phyloP scores from a whole-genome alignment of 2,888 invertebrate species.

The Aricia artaxerxes region DNA sequence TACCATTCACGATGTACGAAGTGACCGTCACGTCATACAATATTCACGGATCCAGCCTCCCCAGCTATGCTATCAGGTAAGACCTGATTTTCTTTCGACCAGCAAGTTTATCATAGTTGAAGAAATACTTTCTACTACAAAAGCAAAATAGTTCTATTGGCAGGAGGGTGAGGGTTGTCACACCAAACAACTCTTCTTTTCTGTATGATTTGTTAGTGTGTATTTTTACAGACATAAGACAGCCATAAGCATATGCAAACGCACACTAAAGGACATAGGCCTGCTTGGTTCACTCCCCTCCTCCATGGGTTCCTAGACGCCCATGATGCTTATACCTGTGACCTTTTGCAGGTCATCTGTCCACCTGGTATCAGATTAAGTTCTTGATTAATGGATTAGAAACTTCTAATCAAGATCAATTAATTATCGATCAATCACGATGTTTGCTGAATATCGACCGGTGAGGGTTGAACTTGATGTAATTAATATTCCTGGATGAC shows the following conservation, averaged over 20 bases:
- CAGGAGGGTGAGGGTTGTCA: too few relatives aligned
- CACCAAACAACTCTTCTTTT: too few relatives aligned
- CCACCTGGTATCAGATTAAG: background rate
- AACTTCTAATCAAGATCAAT: background rate
- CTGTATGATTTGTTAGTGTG: too few relatives aligned
- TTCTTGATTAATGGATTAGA: background rate
- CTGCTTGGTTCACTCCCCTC: too few relatives aligned
- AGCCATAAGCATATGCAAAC: too few relatives aligned
- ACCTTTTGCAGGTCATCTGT: background rate
- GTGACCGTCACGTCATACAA: conserved; percentile 87
- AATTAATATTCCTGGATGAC: conserved; percentile 15
- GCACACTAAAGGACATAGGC: too few relatives aligned
- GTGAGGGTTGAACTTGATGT: background rate
- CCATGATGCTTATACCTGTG: background rate
- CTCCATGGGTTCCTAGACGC: too few relatives aligned
- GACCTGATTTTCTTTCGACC: too few relatives aligned
- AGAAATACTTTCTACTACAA: too few relatives aligned
- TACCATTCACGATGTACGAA: conserved; percentile 92
- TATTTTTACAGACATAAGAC: too few relatives aligned
- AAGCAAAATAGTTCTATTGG: too few relatives aligned
- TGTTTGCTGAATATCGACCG: conserved; percentile 29
- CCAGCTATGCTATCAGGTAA: conserved; percentile 85
- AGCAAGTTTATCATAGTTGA: too few relatives aligned
- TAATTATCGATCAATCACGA: conserved; percentile 3
- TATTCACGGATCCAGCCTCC: conserved; percentile 87